These are phyloP conservation scores for Falco peregrinus DNA, from an alignment of 2,797 vertebrate species.

Conservation along the genomic window DNA sequence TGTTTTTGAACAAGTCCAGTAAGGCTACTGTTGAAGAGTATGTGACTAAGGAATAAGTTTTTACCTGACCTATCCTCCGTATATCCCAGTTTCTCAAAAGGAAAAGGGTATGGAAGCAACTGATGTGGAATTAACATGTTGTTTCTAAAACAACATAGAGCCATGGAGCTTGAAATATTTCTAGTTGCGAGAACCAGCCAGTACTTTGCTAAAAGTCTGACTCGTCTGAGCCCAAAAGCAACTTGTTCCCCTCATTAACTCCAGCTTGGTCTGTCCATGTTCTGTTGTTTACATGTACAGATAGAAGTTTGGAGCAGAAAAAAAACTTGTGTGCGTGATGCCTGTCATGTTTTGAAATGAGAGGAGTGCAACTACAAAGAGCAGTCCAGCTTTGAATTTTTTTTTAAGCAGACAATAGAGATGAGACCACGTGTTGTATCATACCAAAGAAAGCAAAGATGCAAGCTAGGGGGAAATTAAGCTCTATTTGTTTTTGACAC, in stretches of 20 bases:
- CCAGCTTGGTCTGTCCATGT: background rate
- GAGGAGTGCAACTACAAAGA: background rate
- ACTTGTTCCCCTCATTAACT: background rate
- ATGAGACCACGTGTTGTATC: background rate
- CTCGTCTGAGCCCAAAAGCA: background rate
- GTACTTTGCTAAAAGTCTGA: background rate
- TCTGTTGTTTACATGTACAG: background rate
- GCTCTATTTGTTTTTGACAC: background rate
- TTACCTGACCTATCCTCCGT: background rate
- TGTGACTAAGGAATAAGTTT: background rate
- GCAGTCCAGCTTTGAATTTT: background rate
- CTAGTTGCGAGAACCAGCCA: background rate
- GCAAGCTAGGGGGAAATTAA: background rate
- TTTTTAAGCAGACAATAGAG: background rate
- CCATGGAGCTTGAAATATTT: background rate
- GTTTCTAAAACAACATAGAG: background rate
- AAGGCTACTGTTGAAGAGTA: background rate
- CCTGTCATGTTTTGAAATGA: background rate
- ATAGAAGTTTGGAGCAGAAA: background rate
- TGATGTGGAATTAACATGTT: background rate
- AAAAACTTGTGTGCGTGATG: rapidly evolving
- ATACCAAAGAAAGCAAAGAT: background rate
- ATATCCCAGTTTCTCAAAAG: background rate
- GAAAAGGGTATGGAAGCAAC: background rate
- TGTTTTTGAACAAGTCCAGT: background rate